These are phyloP conservation scores for Hydroisotoma schaefferi DNA, from an alignment of 2,888 invertebrate species.

Conservation along the genomic window DNA sequence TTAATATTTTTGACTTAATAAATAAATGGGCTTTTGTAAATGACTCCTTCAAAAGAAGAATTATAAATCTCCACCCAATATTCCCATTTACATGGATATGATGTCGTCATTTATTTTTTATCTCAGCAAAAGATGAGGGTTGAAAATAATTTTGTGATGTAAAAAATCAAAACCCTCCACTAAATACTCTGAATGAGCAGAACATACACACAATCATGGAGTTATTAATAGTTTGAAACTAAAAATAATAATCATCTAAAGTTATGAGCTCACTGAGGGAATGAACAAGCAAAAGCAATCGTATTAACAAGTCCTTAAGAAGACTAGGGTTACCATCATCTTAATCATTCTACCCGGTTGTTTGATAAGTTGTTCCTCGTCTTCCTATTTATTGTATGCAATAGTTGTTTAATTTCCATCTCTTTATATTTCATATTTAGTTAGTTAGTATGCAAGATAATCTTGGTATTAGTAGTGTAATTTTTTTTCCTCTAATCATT, in stretches of 20 bases:
- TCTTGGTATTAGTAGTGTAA: slow-evolving; percentile 12
- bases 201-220: background rate
- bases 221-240: slow-evolving; percentile 15
- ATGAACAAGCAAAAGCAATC: background rate
- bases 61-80: slow-evolving; percentile 18
- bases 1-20: too few relatives aligned
- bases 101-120: background rate
- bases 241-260: slow-evolving; percentile 17
- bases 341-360: background rate
- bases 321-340: background rate
- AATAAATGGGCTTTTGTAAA: slow-evolving; percentile 1
- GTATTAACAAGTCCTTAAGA: slow-evolving; percentile 1
- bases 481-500: slow-evolving; percentile 14
- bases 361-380: background rate
- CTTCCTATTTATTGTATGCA: background rate
- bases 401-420: too few relatives aligned
- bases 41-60: slow-evolving; percentile 4
- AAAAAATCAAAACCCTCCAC: background rate
- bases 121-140: background rate
- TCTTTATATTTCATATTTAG: background rate
- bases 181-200: background rate
- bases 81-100: slow-evolving; percentile 3
- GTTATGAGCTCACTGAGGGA: slow-evolving; percentile 7
- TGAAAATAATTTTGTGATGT: too few relatives aligned
- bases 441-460: background rate